Evolutionary conservation across 2,797 vertebrate genomes (phyloP).

Genomic region (Synanceia verrucosa): DNA sequence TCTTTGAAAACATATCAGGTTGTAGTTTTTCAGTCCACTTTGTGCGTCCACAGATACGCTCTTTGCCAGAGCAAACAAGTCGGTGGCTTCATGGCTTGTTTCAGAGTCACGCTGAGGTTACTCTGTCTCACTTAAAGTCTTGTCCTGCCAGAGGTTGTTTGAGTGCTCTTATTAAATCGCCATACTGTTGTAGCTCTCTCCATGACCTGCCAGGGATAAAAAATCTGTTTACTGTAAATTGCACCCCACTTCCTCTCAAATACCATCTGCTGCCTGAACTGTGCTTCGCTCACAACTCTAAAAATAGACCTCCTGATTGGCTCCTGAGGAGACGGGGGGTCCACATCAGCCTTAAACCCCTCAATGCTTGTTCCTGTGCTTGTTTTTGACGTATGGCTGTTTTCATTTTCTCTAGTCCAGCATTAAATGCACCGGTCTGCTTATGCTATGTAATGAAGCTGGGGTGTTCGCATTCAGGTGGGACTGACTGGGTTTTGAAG

Average conservation of each 20-base stretch:
- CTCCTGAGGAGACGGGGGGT: slow-evolving; percentile 67
- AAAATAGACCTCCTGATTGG: slow-evolving; percentile 81
- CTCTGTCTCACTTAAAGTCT: slow-evolving; percentile 58
- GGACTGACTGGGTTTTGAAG: background rate
- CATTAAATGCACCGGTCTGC: slow-evolving; percentile 30
- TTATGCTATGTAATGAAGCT: slow-evolving; percentile 24
- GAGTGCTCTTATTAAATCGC: slow-evolving; percentile 80
- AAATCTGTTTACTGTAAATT: slow-evolving; percentile 96
- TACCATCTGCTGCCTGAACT: slow-evolving; percentile 88
- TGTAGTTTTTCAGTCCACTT: slow-evolving; percentile 1
- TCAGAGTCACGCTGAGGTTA: slow-evolving; percentile 44
- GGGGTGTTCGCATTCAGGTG: background rate
- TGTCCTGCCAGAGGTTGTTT: slow-evolving; percentile 70
- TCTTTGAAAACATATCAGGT: background rate
- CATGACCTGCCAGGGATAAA: slow-evolving; percentile 93
- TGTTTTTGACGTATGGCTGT: slow-evolving; percentile 30
- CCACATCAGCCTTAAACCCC: slow-evolving; percentile 53
- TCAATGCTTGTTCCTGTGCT: slow-evolving; percentile 47
- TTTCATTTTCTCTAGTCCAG: slow-evolving; percentile 33
- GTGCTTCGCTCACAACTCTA: slow-evolving; percentile 77
- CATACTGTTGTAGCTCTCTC: slow-evolving; percentile 82
- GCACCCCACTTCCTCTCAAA: slow-evolving; percentile 83
- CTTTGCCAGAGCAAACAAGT: slow-evolving; percentile 29
- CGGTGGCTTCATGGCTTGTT: slow-evolving; percentile 18
- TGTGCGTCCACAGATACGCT: slow-evolving; percentile 11